These are phyloP conservation scores for Apogon hyalosoma DNA, from an alignment of 2,797 vertebrate genomes.

Conservation along the genomic window DNA sequence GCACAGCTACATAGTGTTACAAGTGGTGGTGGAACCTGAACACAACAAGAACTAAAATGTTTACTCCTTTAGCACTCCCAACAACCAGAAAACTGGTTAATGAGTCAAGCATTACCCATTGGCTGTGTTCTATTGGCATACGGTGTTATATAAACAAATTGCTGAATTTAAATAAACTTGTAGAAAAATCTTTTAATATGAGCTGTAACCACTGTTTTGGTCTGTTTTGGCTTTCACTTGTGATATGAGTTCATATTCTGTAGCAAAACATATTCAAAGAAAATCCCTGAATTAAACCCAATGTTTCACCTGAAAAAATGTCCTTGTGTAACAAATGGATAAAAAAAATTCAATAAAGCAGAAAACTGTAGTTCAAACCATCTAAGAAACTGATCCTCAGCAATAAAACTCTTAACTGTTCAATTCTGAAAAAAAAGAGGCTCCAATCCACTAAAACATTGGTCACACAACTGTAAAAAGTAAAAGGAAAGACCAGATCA, in stretches of 20 bases:
- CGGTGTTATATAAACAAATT: conserved; percentile 5
- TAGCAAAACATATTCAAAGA: conserved; percentile 23
- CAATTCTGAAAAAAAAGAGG: conserved; percentile 6
- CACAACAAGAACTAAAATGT: neutral
- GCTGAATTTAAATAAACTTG: neutral
- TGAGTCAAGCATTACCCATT: neutral
- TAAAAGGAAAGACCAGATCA: conserved; percentile 45
- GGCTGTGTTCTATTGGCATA: conserved; percentile 20
- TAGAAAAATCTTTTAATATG: conserved; percentile 13
- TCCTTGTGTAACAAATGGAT: neutral
- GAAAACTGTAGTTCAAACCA: conserved; percentile 38
- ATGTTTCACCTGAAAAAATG: neutral
- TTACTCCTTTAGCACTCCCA: conserved; percentile 4
- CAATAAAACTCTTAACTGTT: conserved; percentile 11
- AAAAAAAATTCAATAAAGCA: conserved; percentile 7
- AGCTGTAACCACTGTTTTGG: conserved; percentile 5
- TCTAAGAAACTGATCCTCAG: conserved; percentile 20
- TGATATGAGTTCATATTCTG: neutral
- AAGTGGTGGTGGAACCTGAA: conserved; percentile 26
- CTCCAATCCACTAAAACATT: conserved; percentile 22
- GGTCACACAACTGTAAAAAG: conserved; percentile 39
- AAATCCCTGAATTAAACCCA: conserved; percentile 61
- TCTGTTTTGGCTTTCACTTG: conserved; percentile 1
- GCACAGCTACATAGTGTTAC: conserved; percentile 6
- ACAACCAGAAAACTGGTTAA: conserved; percentile 4